A percentile compares a stretch with the other conserved stretches of the same genome.
phyloP scores from a whole-genome alignment of 1,140 invertebrate species.

The Lucilia sericata region DNA sequence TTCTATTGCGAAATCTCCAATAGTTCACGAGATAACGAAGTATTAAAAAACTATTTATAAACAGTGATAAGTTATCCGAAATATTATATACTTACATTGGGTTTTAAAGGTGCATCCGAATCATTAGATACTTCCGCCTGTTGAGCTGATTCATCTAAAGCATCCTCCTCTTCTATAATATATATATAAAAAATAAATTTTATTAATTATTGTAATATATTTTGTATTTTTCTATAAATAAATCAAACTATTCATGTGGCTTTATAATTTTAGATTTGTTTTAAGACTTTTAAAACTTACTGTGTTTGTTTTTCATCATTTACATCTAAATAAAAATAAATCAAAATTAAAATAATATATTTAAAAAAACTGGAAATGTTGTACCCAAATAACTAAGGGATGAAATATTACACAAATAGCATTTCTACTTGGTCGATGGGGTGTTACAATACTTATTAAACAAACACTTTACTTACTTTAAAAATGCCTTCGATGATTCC shows the following conservation, averaged over 20 bases:
- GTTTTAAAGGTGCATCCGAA: slow-evolving; percentile 64
- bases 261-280: background rate
- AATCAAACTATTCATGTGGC: background rate
- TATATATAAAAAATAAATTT: background rate
- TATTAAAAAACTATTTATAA: too few species aligned
- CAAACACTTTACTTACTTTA: background rate
- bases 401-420: background rate
- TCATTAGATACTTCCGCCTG: slow-evolving; percentile 64
- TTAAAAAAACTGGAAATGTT: background rate
- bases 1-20: too few species aligned
- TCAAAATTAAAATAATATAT: background rate
- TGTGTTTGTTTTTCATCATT: background rate
- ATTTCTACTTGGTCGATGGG: too few species aligned
- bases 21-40: too few species aligned
- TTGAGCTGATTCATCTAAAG: slow-evolving; percentile 60
- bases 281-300: background rate
- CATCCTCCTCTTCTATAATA: slow-evolving; percentile 66
- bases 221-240: background rate
- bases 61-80: too few species aligned
- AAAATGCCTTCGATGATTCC: background rate
- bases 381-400: background rate
- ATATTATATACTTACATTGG: slow-evolving; percentile 57
- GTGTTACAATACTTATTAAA: background rate
- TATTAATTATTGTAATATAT: background rate
- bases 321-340: background rate